Conservation (phyloP, 35 echinoderm and acorn worm genomes). For the Acanthaster planci region DNA sequence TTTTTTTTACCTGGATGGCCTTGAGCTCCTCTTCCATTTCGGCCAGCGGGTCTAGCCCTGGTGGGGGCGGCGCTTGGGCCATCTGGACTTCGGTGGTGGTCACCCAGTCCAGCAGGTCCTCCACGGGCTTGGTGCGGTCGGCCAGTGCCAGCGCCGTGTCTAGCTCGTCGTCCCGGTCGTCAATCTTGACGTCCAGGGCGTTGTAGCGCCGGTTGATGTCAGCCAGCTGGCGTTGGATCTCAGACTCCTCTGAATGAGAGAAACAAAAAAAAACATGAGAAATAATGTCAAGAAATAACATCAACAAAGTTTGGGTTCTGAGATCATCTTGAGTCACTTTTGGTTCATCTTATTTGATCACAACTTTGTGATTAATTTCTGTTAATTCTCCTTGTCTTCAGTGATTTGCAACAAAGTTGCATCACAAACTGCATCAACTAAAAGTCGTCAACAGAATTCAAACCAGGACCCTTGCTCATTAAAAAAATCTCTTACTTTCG, state of each 20-base stretch:
- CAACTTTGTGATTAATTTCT: too few species aligned
- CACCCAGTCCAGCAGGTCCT: slow-evolving; percentile 77
- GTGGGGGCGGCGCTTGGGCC: slow-evolving; percentile 37
- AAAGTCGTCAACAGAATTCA: too few species aligned
- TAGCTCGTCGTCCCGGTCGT: slow-evolving; percentile 90
- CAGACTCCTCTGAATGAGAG: slow-evolving; percentile 75
- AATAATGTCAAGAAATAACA: too few species aligned
- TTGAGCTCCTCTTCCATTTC: slow-evolving; percentile 55
- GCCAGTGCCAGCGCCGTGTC: slow-evolving; percentile 80
- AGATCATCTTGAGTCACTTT: too few species aligned
- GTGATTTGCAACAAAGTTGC: too few species aligned
- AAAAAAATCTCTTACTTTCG: too few species aligned
- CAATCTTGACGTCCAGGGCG: slow-evolving; percentile 79
- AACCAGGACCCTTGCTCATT: too few species aligned
- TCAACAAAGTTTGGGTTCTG: too few species aligned
- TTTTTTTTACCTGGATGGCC: slow-evolving; percentile 63
- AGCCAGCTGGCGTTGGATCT: slow-evolving; percentile 78
- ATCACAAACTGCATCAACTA: too few species aligned
- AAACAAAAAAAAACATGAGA: background rate
- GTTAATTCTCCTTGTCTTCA: too few species aligned
- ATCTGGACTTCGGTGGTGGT: slow-evolving; percentile 68
- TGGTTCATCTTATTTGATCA: too few species aligned
- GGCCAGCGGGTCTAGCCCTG: slow-evolving; percentile 51
- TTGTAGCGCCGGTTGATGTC: slow-evolving; percentile 90
- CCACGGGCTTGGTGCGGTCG: slow-evolving; percentile 80